Percentiles rank a stretch among this genome's conserved stretches.
phyloP scores from a whole-genome alignment of 92 coral and sea anemone species.

The Montipora capitata region DNA sequence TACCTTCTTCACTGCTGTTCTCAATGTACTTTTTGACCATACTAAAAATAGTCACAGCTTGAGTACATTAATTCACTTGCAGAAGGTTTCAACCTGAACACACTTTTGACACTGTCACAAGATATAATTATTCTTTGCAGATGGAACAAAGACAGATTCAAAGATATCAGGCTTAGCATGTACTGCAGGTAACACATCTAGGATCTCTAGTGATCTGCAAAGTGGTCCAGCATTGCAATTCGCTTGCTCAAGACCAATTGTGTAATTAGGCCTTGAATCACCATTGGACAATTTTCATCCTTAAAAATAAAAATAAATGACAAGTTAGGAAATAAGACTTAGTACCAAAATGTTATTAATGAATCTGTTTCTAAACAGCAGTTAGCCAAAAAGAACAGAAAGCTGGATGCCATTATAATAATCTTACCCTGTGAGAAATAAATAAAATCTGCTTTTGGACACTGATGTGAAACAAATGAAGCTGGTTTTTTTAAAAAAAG shows the following conservation, averaged over 20 bases:
- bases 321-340: neutral
- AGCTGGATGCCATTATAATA: no score
- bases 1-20: slow-evolving; percentile 26
- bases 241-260: no score
- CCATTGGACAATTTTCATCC: neutral
- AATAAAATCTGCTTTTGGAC: neutral
- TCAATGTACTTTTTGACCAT: slow-evolving; percentile 17
- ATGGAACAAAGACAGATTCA: neutral
- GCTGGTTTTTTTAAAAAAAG: neutral
- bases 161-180: neutral
- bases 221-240: neutral
- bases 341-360: neutral
- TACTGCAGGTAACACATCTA: slow-evolving; percentile 16
- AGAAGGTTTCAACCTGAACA: neutral
- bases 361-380: neutral
- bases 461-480: neutral
- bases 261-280: no score
- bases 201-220: slow-evolving; percentile 7
- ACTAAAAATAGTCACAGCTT: slow-evolving; percentile 18
- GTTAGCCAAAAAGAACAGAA: neutral
- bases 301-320: no score
- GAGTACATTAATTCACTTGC: slow-evolving; percentile 2
- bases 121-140: neutral
- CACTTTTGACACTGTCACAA: neutral
- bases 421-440: no score